Evolutionary conservation across 2,113 vertebrate genomes (phyloP), one percentile per base, ranked within the genome.

Genomic region (Cercopithecus mona): DNA sequence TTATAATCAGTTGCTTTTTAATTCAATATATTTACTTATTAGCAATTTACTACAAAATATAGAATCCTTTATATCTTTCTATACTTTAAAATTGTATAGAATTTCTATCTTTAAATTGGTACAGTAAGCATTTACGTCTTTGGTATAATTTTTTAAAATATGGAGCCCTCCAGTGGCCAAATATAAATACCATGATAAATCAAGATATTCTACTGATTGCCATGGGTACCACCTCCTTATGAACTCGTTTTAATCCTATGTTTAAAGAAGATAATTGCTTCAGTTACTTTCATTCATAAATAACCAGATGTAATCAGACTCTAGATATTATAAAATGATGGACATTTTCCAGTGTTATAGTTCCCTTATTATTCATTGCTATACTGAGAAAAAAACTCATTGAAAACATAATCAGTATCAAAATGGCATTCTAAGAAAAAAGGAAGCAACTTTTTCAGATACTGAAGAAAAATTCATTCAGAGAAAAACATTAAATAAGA

Each of bases 91-190:
- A 64, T 64, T 64, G 61, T 64, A 64, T 64, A 64, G 27, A 64
- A 64, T 64, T 13, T 64, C 27, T 87, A 48, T 48, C 27, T 64
- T 83, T 92, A 64, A 91, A 95, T 17, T 95, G 43, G 84, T 88
- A 86, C 32, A 72, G 61, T 80, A 40, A 94, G 18, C 79, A 61
- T 76, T 95, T 90, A 48, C 43, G 64, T 68, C 45, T 93, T 93
- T 76, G 38, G 45, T 90, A 52, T 76, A 92, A 93, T 78, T 72
- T 95, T 86, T 96, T 93, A 88, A 96, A 96, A 97, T 97, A 96
- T 96, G 90, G 95, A 97, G 93, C 96, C 96, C 96, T 92, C 92
- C 80, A 97, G 95, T 97, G 97, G 97, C 52, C 88, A 98, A 96
- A 93, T 96, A 86, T 48, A 70, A 68, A 92, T 66, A 66, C 23